These are phyloP conservation scores for Hetaerina titia DNA, from an alignment of 2,888 invertebrate species.

Conservation along the genomic window DNA sequence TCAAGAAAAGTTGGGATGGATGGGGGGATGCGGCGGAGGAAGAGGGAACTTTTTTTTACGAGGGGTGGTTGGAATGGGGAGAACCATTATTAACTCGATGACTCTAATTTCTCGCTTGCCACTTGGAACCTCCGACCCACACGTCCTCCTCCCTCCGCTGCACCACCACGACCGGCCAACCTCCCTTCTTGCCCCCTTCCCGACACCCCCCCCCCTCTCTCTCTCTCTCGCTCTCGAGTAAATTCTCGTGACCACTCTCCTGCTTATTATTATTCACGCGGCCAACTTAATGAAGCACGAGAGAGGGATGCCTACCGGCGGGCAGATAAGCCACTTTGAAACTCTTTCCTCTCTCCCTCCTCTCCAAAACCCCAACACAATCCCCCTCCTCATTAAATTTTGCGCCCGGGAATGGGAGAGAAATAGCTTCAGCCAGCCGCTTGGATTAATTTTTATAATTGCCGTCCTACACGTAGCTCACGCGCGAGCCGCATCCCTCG, in stretches of 20 bases:
- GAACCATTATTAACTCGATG: neutral
- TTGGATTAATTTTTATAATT: slow-evolving; percentile 27
- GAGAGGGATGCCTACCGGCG: neutral
- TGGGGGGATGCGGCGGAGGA: neutral
- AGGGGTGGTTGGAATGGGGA: neutral
- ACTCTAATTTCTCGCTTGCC: slow-evolving; percentile 12
- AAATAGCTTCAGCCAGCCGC: slow-evolving; percentile 13
- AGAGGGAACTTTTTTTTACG: neutral
- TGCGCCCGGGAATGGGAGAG: neutral
- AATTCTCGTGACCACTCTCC: neutral
- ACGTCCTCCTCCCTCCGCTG: neutral
- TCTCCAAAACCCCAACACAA: no score
- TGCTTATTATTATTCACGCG: neutral
- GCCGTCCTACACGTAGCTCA: neutral
- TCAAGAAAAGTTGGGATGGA: neutral
- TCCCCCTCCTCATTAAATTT: neutral
- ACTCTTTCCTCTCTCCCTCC: neutral
- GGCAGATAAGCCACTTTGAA: neutral
- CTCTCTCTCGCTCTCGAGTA: neutral
- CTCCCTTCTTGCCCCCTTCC: neutral
- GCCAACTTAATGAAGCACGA: neutral
- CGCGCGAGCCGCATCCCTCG: neutral
- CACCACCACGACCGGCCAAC: neutral
- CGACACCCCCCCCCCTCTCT: neutral
- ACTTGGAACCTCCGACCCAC: neutral